These are phyloP conservation scores for Drosophila rufa DNA, from an alignment of 1,140 invertebrate species.

Conservation along the genomic window DNA sequence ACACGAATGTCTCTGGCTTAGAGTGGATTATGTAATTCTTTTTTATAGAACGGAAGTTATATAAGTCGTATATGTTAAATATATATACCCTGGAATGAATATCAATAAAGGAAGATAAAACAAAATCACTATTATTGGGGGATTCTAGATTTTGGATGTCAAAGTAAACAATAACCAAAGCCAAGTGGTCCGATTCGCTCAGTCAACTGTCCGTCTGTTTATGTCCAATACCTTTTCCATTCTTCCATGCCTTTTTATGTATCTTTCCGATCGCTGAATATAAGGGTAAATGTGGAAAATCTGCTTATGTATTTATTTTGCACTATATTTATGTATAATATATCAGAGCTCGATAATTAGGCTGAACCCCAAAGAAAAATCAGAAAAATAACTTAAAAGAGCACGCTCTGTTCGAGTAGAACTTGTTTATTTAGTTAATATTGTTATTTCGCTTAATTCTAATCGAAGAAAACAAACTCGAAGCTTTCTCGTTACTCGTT, in stretches of 20 bases:
- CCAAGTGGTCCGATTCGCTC: background rate
- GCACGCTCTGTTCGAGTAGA: too few relatives aligned
- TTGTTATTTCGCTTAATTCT: too few relatives aligned
- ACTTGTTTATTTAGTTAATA: too few relatives aligned
- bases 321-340: too few relatives aligned
- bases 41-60: constrained; percentile 18
- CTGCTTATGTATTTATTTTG: background rate
- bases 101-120: constrained; percentile 41
- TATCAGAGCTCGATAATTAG: too few relatives aligned
- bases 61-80: constrained; percentile 44
- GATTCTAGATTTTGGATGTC: background rate
- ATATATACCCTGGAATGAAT: constrained; percentile 36
- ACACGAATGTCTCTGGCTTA: background rate
- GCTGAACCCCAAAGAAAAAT: too few relatives aligned
- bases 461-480: too few relatives aligned
- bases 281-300: background rate
- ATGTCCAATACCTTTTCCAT: too few relatives aligned
- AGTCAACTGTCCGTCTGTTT: background rate
- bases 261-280: constrained; percentile 17
- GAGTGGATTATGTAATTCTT: constrained; percentile 13
- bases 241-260: background rate
- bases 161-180: background rate
- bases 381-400: too few relatives aligned
- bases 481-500: too few relatives aligned
- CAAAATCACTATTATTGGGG: constrained; percentile 14